Base-by-base conservation (phyloP, 2,113 vertebrate genomes). In the Cheilinus undulatus region DNA sequence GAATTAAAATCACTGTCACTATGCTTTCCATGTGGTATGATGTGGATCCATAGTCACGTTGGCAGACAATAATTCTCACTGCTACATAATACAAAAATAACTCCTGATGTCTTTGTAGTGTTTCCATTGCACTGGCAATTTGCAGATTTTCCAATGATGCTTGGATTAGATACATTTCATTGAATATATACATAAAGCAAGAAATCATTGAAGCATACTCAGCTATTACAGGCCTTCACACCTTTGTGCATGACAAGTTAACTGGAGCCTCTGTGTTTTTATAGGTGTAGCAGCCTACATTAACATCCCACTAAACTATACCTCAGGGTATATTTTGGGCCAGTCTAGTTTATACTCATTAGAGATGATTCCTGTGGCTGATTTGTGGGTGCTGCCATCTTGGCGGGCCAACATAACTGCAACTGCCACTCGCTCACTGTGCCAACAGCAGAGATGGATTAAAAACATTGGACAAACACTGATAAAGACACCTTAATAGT, bases 1-100 rank as follows among this genome's bases (percentile, higher is more conserved):
- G 43, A 26, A 73, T 86, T 86, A 70, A 43, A 69, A 73, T 86
- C 83, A 75, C 57, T 72, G 75, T 80, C 80, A 68, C 3, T 2
- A 7, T 34, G 22, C 50, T 48, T 74, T 61, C 46, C 11, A 51
- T 68, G 53, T 28, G 32, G 5, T 17, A 1, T 36, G 46, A 48
- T 59, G 46, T 51, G 27, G 64, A 54, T 27, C 42, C 13, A 38
- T 17, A 52, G 13, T 62, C 66, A 22, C 9, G 9, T 27, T 50
- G 30, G 13, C 49, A 61, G 51, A 65, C 50, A 53, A 19, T 42
- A 45, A 48, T 24, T 63, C 23, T 66, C 46, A n/a, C 34, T 12
- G 51, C 32, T 22, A 12, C 20, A 27, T 17, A 5, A 52, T 23
- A 49, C 24, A 12, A 26, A 50, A 17, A 38, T 4, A 30, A 38